Evolutionary conservation across 2,888 invertebrate genomes (phyloP), one percentile per base, ranked within the genome.

Genomic region (Portevinia maculata): DNA sequence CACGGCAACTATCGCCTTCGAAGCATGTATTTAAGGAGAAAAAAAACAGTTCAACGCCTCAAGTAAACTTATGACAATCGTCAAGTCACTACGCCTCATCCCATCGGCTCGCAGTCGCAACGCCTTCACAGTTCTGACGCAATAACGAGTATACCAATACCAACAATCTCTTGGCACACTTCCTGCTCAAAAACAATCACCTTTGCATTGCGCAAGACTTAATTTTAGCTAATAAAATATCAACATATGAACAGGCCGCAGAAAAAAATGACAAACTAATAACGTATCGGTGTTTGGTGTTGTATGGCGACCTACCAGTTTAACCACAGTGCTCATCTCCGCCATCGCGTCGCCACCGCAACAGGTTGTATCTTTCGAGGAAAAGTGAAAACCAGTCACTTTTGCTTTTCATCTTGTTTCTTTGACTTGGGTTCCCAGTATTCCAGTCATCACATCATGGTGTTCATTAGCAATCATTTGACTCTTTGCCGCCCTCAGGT

Each of bases 371-470:
- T 83, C 78, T 78, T 15, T n/a, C 53, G 32, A 34, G 34, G 55
- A 78, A 83, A 83, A 83, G 78, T 83, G 83, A 83, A 79, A 83
- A 73, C 78, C 78, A 60, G 41, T 78, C 60, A 78, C 83, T 71
- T 73, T 39, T n/a, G n/a, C n/a, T n/a, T n/a, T 65, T 69, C 21
- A 57, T 69, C 69, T 50, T 53, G 48, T 21, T 46, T 60, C 53
- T 39, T 39, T 55, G 74, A 32, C 76, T 81, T 48, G 55, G 57
- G 50, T 75, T 70, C 53, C 76, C 46, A 57, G 13, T 9, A 17
- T 44, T 44, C 19, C 19, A 44, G 19, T 3, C 46, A 11, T 34
- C 64, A 19, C 59, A 53, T 24, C 53, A 53, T 30, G 9, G 62
- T 55, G 81, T 81, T 81, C 76, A 81, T 81, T 81, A 76, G 76